Evolutionary conservation across 2,888 invertebrate genomes (phyloP).

Genomic region (Pollenia angustigena): DNA sequence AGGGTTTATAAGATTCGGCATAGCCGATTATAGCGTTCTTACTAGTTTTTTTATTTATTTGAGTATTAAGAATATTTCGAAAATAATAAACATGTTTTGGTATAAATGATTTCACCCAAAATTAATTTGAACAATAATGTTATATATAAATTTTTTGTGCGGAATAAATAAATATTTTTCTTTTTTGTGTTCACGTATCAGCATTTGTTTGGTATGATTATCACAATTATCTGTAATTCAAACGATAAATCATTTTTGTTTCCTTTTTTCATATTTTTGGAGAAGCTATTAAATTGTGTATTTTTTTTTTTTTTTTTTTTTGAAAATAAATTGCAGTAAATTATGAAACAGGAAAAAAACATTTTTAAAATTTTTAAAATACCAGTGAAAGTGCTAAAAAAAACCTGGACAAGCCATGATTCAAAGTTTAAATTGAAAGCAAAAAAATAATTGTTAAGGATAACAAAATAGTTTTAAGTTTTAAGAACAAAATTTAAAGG

Average conservation of each 20-base stretch:
- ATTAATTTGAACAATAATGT: conserved; percentile 28
- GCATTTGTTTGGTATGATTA: conserved; percentile 76
- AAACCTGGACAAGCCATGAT: no score
- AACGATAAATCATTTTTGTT: conserved; percentile 81
- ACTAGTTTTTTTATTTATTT: not conserved
- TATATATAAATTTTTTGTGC: conserved; percentile 22
- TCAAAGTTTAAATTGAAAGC: no score
- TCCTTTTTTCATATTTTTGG: conserved; percentile 48
- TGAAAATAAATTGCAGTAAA: conserved; percentile 64
- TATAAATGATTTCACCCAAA: not conserved
- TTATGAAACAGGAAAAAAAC: conserved; percentile 39
- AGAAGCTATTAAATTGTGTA: conserved; percentile 56
- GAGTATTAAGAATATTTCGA: not conserved
- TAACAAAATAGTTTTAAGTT: no score
- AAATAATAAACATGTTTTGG: not conserved
- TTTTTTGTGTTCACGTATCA: conserved; percentile 43
- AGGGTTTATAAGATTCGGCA: no score
- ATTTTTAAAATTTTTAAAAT: not conserved
- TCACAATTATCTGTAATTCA: conserved; percentile 83
- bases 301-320: conserved; percentile 7
- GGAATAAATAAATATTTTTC: conserved; percentile 9
- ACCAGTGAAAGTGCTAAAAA: conserved; percentile 10
- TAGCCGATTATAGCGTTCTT: no score
- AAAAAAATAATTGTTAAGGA: no score
- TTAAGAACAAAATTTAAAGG: no score